Evolutionary conservation across 2,113 vertebrate species (phyloP), one percentile per base, ranked within the genome.

Genomic region (Cranoglanis bouderius): DNA sequence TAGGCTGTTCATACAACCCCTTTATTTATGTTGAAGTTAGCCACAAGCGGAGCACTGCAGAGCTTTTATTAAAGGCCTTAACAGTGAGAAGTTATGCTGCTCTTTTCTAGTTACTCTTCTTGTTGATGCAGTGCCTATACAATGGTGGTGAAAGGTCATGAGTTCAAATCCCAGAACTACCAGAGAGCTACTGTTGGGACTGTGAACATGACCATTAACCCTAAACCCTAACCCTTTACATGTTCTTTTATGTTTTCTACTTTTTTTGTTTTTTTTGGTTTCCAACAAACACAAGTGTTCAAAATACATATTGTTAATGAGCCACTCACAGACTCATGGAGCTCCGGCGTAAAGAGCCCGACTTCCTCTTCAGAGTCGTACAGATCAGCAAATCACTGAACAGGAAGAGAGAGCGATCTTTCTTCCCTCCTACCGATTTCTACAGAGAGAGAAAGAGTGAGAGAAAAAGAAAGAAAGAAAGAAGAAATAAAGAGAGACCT

Each of bases 361-460:
- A 99, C 94, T 99, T 99, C 93, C 98, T 96, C 91, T 99, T 99
- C 90, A 99, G 93, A 0, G 98, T 99, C 85, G 98, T 99, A 94
- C 98, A 99, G 92, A 99, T 96, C 59, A 99, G 95, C 90, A 99
- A 96, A 93, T 99, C 98, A 2, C 96, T 97, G 96, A 99, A 99
- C 87, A 99, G 97, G 95, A 99, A 99, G 86, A 99, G 97, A 6
- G 98, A 99, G 1, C 98, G 97, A 88, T 99, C 98, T 93, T 99
- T 99, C 95, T 98, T 99, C 82, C 98, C 98, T 0, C 98, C 97
- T 0, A 99, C 96, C 0, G 97, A 96, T 93, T 99, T 99, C 98
- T 99, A 94, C 80, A 91, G 61, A 67, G 82, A 49, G 4, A 80
- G 8, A 81, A 46, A 18, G 24, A 70, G 19, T 61, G 1, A 63